Evolutionary conservation across 1,140 invertebrate genomes (phyloP), one percentile per base, ranked within the genome.

Genomic region (Tetragnatha versicolor): DNA sequence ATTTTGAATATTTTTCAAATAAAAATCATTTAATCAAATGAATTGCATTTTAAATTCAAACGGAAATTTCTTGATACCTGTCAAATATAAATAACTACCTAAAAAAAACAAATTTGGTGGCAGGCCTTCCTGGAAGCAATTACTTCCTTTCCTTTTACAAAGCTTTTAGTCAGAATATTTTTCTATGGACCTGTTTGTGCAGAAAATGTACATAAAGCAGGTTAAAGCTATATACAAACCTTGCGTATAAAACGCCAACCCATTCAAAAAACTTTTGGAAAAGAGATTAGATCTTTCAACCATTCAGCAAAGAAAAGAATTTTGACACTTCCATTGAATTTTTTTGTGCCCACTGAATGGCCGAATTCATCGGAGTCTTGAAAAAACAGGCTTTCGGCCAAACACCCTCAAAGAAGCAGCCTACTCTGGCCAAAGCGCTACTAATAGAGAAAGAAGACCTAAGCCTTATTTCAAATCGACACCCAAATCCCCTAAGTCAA

Each of bases 401-500:
- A 25, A 17, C 27, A 3, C 14, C n/a, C n/a, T n/a, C n/a, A n/a
- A n/a, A 42, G 5, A 7, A 65, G n/a, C 27, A 42, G 37, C 22
- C 42, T 42, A 45, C 22, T 49, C 42, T 17, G 31, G 65, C 31
- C 47, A 68, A 33, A 29, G 31, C 45, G 25, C 25, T 14, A 25
- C 42, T 49, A 68, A 68, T 68, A 49, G 27, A 68, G 65, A 33
- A 49, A 31, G 17, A 7, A 68, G 42, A 68, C 10, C 42, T 31
- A 68, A 68, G 51, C 22, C 14, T 22, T 45, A 9, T 51, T 51
- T 68, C n/a, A 63, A 25, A 25, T 63, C 60, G 14, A 27, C 12
- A n/a, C 35, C n/a, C 29, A 31, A 51, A 68, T 68, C 65, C 45
- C 45, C 51, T 49, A 33, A 25, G 65, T 68, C 42, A 68, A 68